phyloP scores from a whole-genome alignment of 2,888 invertebrate genomes.

The Gisinianus flammeolus region DNA sequence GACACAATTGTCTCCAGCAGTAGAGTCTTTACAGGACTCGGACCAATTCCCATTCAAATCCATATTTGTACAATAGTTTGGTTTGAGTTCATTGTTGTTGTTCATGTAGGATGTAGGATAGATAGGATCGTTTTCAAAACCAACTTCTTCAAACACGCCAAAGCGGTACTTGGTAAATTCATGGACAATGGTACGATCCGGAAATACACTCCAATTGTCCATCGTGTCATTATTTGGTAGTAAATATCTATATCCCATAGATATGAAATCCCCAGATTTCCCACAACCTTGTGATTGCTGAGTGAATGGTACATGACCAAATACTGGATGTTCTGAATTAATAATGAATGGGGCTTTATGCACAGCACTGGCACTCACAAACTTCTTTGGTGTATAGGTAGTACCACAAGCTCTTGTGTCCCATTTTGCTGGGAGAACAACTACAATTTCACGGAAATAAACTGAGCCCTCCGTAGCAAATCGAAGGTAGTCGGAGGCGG shows the following conservation, averaged over 20 bases:
- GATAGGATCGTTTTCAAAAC: conserved; percentile 67
- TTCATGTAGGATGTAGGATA: conserved; percentile 67
- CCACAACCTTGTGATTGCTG: conserved; percentile 70
- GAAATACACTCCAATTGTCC: conserved; percentile 9
- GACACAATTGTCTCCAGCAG: conserved; percentile 52
- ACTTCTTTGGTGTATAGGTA: conserved; percentile 60
- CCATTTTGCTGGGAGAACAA: conserved; percentile 70
- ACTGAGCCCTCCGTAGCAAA: conserved; percentile 67
- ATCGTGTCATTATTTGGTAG: conserved; percentile 52
- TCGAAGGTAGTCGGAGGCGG: conserved; percentile 67
- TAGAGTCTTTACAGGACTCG: conserved; percentile 35
- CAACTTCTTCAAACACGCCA: conserved; percentile 73
- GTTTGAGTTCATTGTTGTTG: conserved; percentile 60
- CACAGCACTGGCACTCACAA: conserved; percentile 65
- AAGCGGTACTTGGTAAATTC: conserved; percentile 73
- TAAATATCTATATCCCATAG: conserved; percentile 60
- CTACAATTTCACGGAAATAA: conserved; percentile 67
- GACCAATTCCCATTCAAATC: conserved; percentile 58
- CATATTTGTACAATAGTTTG: conserved; percentile 60
- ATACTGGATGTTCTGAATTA: conserved; percentile 65
- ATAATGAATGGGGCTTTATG: conserved; percentile 65
- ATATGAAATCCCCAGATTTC: conserved; percentile 68
- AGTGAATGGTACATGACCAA: conserved; percentile 67
- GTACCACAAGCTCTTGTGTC: conserved; percentile 59
- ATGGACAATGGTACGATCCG: conserved; percentile 62